A percentile compares a stretch with the other conserved stretches of the same genome.
phyloP scores from a whole-genome alignment of 2,797 vertebrate genomes.

The Scarus forsteni region DNA sequence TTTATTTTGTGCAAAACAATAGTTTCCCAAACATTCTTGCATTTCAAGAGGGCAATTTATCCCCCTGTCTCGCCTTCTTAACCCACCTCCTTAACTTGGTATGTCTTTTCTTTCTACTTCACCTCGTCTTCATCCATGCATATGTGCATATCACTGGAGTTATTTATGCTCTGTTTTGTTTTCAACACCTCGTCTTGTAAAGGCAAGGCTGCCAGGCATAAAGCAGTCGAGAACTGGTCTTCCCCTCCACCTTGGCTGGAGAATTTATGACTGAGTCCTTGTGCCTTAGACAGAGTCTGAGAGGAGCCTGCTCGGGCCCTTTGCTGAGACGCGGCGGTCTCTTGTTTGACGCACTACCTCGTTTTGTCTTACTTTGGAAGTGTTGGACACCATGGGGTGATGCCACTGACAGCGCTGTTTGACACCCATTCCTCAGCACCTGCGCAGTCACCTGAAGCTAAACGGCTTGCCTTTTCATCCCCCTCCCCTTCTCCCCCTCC shows the following conservation, averaged over 20 bases:
- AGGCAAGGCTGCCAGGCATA: constrained; percentile 70
- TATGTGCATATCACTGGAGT: constrained; percentile 73
- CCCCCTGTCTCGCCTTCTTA: constrained; percentile 48
- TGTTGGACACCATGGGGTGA: constrained; percentile 51
- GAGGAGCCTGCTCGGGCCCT: constrained; percentile 52
- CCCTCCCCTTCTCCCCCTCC: constrained; percentile 22
- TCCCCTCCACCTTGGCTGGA: constrained; percentile 66
- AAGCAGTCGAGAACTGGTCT: constrained; percentile 64
- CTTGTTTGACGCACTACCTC: constrained; percentile 51
- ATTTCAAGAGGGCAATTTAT: constrained; percentile 52
- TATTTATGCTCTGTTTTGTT: constrained; percentile 78
- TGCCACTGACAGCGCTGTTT: constrained; percentile 58
- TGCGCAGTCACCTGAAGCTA: constrained; percentile 77
- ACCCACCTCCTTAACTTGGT: constrained; percentile 54
- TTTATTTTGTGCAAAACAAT: constrained; percentile 21
- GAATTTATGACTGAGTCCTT: constrained; percentile 78
- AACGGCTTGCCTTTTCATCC: constrained; percentile 66
- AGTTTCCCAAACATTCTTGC: constrained; percentile 59
- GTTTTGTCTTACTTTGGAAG: constrained; percentile 59
- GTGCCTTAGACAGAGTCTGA: constrained; percentile 73
- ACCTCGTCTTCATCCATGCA: constrained; percentile 47
- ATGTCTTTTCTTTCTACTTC: constrained; percentile 32
- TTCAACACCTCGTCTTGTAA: constrained; percentile 76
- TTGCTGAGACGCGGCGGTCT: constrained; percentile 73
- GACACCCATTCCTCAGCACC: constrained; percentile 71